phyloP scores from a whole-genome alignment of 1,140 invertebrate genomes.

The Drosophila sechellia region DNA sequence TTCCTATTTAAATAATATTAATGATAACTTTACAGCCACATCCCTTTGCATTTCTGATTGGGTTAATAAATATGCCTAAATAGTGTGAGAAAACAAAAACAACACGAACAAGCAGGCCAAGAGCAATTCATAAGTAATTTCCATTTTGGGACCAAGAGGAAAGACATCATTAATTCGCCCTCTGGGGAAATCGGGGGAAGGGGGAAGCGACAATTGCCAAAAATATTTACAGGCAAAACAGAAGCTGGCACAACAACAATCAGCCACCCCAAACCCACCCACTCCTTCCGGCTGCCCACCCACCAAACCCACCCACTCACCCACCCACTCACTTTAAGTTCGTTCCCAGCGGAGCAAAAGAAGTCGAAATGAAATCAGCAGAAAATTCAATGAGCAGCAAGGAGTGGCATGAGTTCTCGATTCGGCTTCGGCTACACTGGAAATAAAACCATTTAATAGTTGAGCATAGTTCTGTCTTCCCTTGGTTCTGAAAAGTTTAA shows the following conservation, averaged over 20 bases:
- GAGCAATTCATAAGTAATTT: constrained; percentile 70
- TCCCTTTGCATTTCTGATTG: constrained; percentile 22
- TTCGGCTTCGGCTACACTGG: neutral
- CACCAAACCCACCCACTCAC: constrained; percentile 5
- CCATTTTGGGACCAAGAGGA: constrained; percentile 44
- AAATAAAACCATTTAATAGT: too few species aligned
- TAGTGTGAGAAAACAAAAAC: constrained; percentile 64
- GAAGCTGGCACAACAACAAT: constrained; percentile 58
- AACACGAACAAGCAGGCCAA: constrained; percentile 19
- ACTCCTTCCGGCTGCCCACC: constrained; percentile 1
- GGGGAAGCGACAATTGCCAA: constrained; percentile 69
- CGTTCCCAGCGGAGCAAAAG: constrained; percentile 78
- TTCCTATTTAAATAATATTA: too few species aligned
- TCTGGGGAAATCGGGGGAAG: constrained; percentile 6
- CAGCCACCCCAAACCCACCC: constrained; percentile 49
- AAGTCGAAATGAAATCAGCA: constrained; percentile 83
- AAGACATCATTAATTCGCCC: constrained; percentile 78
- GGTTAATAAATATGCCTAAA: constrained; percentile 71
- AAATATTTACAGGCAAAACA: constrained; percentile 81
- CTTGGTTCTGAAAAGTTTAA: too few species aligned
- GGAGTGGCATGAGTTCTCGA: neutral
- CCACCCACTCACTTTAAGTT: constrained; percentile 55
- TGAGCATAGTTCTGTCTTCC: too few species aligned
- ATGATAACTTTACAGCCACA: too few species aligned
- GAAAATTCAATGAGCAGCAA: constrained; percentile 77